Conservation (phyloP, 2,113 vertebrate genomes). For the Rhinoderma darwinii region DNA sequence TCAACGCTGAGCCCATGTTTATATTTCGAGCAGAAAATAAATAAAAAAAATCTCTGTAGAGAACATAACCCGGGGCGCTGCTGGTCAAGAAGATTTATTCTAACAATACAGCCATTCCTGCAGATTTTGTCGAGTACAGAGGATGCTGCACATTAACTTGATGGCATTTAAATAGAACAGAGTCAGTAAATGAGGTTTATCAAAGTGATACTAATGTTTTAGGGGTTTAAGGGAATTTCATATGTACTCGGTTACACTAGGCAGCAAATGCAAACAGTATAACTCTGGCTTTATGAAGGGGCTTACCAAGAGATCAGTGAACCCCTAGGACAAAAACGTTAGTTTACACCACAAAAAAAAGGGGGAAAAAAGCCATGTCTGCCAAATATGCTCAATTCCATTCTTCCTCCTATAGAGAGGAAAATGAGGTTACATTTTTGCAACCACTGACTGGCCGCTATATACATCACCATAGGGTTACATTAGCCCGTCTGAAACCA, state of each 20-base stretch:
- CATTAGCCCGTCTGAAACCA: no score
- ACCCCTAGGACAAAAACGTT: not conserved
- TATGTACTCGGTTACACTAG: not conserved
- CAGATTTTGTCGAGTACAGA: not conserved
- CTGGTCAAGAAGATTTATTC: slow-evolving; percentile 48
- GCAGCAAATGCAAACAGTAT: not conserved
- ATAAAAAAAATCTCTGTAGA: not conserved
- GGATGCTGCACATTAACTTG: slow-evolving; percentile 1
- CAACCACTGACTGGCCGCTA: no score
- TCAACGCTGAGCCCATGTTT: slow-evolving; percentile 8
- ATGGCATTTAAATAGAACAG: slow-evolving; percentile 33
- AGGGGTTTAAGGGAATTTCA: not conserved
- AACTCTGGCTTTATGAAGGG: not conserved
- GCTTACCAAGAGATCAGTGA: not conserved
- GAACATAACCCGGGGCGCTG: slow-evolving; percentile 44
- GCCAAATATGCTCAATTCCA: not conserved
- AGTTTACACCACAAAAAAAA: not conserved
- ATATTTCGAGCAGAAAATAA: not conserved
- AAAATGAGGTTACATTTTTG: no score
- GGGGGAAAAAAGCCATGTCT: not conserved
- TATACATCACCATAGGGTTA: no score
- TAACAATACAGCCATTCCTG: slow-evolving; percentile 6
- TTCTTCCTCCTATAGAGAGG: not conserved
- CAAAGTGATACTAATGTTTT: not conserved
- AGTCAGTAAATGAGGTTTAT: not conserved